Conservation (phyloP, 2,888 invertebrate genomes). For the Stictocephala bisonia region DNA sequence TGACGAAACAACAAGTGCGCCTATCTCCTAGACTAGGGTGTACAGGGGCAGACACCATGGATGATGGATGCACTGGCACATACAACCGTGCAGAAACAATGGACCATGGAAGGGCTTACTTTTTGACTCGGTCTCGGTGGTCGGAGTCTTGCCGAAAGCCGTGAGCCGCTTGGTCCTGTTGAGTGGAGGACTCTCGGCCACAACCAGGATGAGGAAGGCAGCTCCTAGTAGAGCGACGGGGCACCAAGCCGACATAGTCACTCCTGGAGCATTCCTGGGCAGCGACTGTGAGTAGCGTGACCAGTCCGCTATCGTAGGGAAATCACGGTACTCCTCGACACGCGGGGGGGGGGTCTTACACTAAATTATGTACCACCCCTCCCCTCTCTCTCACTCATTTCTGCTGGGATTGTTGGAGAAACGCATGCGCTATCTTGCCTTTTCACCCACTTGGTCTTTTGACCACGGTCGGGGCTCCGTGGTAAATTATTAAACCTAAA, state of each 20-base stretch:
- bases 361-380: slow-evolving; percentile 7
- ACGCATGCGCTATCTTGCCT: too few relatives aligned
- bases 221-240: slow-evolving; percentile 37
- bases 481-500: too few relatives aligned
- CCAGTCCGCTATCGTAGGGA: too few relatives aligned
- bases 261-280: background rate
- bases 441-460: too few relatives aligned
- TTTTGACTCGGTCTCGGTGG: slow-evolving; percentile 28
- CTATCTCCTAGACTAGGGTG: too few relatives aligned
- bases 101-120: slow-evolving; percentile 20
- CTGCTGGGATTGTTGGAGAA: too few relatives aligned
- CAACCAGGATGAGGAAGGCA: slow-evolving; percentile 32
- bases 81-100: slow-evolving; percentile 23
- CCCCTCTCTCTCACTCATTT: too few relatives aligned
- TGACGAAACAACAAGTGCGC: too few relatives aligned
- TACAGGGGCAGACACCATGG: too few relatives aligned
- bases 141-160: slow-evolving; percentile 50
- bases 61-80: too few relatives aligned
- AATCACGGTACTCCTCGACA: too few relatives aligned
- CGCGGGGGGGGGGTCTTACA: slow-evolving; percentile 2
- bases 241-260: slow-evolving; percentile 36
- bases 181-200: background rate
- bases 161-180: slow-evolving; percentile 47
- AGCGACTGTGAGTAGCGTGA: slow-evolving; percentile 12
- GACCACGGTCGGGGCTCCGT: too few relatives aligned